Percentiles rank a stretch among this genome's conserved stretches.
These are phyloP conservation scores for Champsocephalus esox DNA, from an alignment of 2,797 vertebrate genomes.

Conservation along the genomic window DNA sequence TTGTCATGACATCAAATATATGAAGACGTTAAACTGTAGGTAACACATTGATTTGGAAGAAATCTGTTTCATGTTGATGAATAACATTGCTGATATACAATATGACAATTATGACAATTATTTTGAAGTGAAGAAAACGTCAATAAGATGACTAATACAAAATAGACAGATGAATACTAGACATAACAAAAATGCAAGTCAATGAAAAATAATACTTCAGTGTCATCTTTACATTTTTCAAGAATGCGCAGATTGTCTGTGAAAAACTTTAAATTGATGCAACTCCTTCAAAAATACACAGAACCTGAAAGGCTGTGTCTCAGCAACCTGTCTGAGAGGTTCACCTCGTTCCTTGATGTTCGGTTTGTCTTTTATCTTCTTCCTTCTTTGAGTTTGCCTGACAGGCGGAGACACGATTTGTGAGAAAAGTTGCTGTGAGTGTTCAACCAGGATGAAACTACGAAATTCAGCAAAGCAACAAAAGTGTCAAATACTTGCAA, in stretches of 20 bases:
- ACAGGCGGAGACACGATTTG: slow-evolving; percentile 28
- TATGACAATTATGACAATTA: not conserved
- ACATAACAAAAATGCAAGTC: not conserved
- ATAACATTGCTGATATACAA: not conserved
- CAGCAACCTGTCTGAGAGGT: slow-evolving; percentile 30
- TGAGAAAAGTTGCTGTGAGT: slow-evolving; percentile 9
- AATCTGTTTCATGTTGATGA: not conserved
- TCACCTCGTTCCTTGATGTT: slow-evolving; percentile 34
- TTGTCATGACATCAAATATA: no score
- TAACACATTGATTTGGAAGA: not conserved
- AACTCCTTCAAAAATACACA: slow-evolving; percentile 22
- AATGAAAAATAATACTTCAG: slow-evolving; percentile 2
- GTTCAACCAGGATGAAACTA: slow-evolving; percentile 23
- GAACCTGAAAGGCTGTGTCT: slow-evolving; percentile 1
- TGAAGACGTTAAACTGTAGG: no score
- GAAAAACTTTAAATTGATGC: slow-evolving; percentile 1
- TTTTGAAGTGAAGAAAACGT: not conserved
- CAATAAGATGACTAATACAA: not conserved
- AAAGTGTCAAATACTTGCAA: not conserved
- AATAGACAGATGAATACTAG: no score
- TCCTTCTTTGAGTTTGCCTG: slow-evolving; percentile 37
- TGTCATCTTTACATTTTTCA: not conserved
- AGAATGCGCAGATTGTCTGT: not conserved
- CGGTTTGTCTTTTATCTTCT: slow-evolving; percentile 42
- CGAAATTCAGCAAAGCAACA: slow-evolving; percentile 22